Conservation (phyloP, 2,888 invertebrate genomes). For the Ferrisia virgata region DNA sequence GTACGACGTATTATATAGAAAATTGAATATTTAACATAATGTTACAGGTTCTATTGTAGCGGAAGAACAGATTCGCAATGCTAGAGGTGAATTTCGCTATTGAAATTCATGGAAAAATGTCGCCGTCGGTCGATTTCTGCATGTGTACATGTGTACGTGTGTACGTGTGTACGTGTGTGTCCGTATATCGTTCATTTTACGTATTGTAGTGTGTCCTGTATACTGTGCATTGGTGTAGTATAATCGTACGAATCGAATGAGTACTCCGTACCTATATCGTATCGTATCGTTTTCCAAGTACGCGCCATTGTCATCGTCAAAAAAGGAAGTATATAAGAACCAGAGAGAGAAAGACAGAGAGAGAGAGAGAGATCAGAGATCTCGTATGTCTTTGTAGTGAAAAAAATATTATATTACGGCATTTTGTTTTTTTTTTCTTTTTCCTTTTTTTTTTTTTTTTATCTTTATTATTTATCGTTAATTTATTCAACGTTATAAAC, state of each 20-base stretch:
- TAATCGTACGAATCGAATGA: no score
- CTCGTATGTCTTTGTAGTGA: background rate
- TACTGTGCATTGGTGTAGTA: no score
- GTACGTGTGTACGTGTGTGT: no score
- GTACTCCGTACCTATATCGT: no score
- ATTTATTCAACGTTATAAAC: background rate
- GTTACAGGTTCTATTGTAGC: background rate
- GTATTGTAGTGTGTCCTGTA: background rate
- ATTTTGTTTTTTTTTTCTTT: background rate
- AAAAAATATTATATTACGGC: background rate
- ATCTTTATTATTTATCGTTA: no score
- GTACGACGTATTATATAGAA: background rate
- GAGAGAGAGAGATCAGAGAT: background rate
- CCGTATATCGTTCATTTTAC: background rate
- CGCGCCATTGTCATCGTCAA: background rate
- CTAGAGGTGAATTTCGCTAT: background rate
- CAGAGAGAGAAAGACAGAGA: background rate
- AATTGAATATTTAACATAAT: slow-evolving; percentile 6
- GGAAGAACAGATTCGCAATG: background rate
- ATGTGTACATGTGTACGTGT: background rate
- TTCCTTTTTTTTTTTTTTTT: no score
- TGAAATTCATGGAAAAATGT: slow-evolving; percentile 2
- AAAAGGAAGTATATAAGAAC: background rate
- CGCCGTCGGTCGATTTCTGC: background rate
- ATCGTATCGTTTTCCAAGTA: no score